Conservation (phyloP, 35 echinoderm and acorn worm species). For the Hemicentrotus pulcherrimus region DNA sequence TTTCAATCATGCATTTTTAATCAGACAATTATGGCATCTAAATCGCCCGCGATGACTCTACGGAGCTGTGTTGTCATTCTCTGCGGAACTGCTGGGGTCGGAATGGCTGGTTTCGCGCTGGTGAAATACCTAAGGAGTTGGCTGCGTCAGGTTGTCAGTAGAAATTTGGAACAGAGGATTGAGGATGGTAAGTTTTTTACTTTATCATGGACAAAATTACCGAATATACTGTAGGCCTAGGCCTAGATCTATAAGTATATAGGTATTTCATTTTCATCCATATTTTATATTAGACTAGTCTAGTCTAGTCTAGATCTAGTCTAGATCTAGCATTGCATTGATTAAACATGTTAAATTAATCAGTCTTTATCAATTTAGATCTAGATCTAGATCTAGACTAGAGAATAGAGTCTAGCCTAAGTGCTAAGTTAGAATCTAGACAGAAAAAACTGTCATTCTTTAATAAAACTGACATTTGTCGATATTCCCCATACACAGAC, state of each 20-base stretch:
- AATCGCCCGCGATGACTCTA: neutral
- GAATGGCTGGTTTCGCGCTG: neutral
- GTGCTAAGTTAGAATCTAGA: too few species aligned
- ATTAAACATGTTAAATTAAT: too few species aligned
- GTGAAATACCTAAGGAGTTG: conserved; percentile 7
- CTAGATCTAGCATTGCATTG: neutral
- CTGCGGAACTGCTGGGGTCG: conserved; percentile 34
- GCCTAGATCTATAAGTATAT: too few species aligned
- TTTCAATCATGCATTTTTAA: neutral
- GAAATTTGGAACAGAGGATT: conserved; percentile 38
- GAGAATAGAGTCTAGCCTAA: too few species aligned
- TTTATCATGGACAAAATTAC: too few species aligned
- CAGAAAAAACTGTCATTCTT: too few species aligned
- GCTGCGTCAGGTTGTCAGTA: neutral
- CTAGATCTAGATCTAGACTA: too few species aligned
- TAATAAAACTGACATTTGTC: too few species aligned
- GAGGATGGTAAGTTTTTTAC: conserved; percentile 24
- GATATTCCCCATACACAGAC: too few species aligned
- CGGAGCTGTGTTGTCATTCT: neutral
- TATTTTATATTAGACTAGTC: neutral
- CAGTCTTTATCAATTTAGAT: too few species aligned
- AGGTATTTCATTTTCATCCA: neutral
- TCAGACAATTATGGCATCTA: neutral
- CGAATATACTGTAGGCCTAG: too few species aligned
- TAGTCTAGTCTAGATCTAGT: neutral